Evolutionary conservation across 2,797 vertebrate genomes (phyloP), one percentile per base, ranked within the genome.

Genomic region (Capromys pilorides): DNA sequence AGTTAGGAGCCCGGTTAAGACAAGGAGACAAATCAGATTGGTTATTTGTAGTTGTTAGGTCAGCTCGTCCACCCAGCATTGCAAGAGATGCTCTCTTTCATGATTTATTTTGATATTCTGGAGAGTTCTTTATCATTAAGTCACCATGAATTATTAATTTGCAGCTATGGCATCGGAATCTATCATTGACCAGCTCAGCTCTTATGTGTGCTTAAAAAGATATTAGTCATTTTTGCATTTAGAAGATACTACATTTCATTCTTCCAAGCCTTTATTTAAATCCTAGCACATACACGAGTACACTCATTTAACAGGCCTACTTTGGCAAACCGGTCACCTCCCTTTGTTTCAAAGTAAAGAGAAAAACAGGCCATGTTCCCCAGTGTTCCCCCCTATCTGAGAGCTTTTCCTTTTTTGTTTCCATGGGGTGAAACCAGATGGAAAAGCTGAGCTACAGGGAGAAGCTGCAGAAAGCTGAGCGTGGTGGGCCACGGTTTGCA

Each of bases 321-420:
- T 49, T 86, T 45, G 59, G 61, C 49, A 69, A 93, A 61, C 39
- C 19, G 94, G 79, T 83, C 90, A 57, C 91, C 54, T 51, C 87
- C 73, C 75, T 95, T 94, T 87, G 88, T 90, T 94, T 93, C 31
- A 54, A 77, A 57, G 79, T 21, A 10, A 3, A 69, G 41, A 82
- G 18, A 41, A 80, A 87, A 96, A 84, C 73, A 75, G 94, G 82
- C 54, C 67, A 92, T 87, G 88, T 81, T 73, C 92, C n/a, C 21
- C 61, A 26, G 80, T 61, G 66, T 86, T 78, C 86, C 49, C 64
- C 88, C 75, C 82, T 22, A 4, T 81, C 66, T 79, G n/a, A 95
- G 87, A 86, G 84, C 45, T 77, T 85, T 94, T 86, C 82, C 77
- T 80, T 85, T 33, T 61, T 39, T 51, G 26, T 75, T 81, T 51